Percentiles rank a stretch among this genome's conserved stretches.
These are phyloP conservation scores for Penelope pileata DNA, from an alignment of 2,113 vertebrate species.

Conservation along the genomic window DNA sequence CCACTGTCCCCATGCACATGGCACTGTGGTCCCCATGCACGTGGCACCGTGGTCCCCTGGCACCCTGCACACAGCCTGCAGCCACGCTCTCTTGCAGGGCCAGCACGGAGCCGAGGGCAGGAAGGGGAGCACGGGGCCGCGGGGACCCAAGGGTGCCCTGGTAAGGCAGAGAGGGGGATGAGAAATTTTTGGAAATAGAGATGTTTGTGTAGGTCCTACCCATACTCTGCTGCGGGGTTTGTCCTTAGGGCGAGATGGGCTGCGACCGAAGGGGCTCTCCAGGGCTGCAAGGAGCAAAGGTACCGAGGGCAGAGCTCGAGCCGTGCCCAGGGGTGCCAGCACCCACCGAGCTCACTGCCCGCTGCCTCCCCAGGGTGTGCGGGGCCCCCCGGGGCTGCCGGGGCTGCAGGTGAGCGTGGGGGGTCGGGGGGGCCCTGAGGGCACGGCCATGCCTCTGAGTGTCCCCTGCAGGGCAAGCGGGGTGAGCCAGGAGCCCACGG, in stretches of 20 bases:
- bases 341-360: not conserved
- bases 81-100: not conserved
- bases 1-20: accelerated
- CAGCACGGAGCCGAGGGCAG: not conserved
- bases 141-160: not conserved
- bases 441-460: not conserved
- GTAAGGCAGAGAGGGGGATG: not conserved
- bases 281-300: not conserved
- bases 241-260: not conserved
- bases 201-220: not conserved
- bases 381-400: not conserved
- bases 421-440: too few species aligned
- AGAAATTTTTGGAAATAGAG: not conserved
- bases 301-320: not conserved
- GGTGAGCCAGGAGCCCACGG: not conserved
- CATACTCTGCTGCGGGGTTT: not conserved
- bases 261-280: not conserved
- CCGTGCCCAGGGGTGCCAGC: not conserved
- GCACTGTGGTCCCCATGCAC: too few species aligned
- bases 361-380: not conserved
- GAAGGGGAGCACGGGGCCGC: not conserved
- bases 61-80: not conserved
- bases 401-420: not conserved
- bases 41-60: too few species aligned
- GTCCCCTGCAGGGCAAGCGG: not conserved